These are phyloP conservation scores for Salminus brasiliensis DNA, from an alignment of 2,113 vertebrate species.

Conservation along the genomic window DNA sequence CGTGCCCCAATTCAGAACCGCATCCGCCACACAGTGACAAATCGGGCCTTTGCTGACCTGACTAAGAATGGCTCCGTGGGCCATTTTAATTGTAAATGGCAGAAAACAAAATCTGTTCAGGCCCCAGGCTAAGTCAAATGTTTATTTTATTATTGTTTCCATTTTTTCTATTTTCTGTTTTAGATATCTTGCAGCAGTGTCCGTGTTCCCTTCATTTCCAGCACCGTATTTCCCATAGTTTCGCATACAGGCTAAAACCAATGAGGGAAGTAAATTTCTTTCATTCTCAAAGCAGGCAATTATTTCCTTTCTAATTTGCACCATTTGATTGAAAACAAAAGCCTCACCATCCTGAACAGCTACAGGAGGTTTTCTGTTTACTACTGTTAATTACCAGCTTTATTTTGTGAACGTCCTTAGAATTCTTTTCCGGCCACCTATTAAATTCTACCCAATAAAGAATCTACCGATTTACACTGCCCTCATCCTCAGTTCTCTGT, in stretches of 20 bases:
- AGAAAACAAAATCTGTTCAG: conserved; percentile 11
- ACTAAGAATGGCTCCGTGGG: conserved; percentile 19
- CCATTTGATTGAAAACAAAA: background rate
- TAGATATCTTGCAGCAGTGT: background rate
- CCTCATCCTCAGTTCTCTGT: background rate
- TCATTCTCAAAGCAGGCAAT: background rate
- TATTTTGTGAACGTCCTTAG: background rate
- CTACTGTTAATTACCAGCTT: background rate
- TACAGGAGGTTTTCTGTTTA: background rate
- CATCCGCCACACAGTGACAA: conserved; percentile 10
- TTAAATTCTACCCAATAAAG: background rate
- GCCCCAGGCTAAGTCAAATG: background rate
- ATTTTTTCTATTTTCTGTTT: background rate
- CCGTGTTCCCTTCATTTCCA: conserved; percentile 2
- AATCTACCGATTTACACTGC: background rate
- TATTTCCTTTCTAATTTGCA: conserved; percentile 1
- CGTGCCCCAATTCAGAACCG: conserved; percentile 10
- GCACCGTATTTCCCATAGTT: background rate
- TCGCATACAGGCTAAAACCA: background rate
- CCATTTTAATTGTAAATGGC: conserved; percentile 35
- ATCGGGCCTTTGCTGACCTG: conserved; percentile 24
- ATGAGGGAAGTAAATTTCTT: background rate
- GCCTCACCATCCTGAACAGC: background rate
- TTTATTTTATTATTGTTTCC: conserved; percentile 19
- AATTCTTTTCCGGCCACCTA: conserved; percentile 19